Evolutionary conservation across 2,797 vertebrate genomes (phyloP), one percentile per base, ranked within the genome.

Genomic region (Leptoclinus maculatus): DNA sequence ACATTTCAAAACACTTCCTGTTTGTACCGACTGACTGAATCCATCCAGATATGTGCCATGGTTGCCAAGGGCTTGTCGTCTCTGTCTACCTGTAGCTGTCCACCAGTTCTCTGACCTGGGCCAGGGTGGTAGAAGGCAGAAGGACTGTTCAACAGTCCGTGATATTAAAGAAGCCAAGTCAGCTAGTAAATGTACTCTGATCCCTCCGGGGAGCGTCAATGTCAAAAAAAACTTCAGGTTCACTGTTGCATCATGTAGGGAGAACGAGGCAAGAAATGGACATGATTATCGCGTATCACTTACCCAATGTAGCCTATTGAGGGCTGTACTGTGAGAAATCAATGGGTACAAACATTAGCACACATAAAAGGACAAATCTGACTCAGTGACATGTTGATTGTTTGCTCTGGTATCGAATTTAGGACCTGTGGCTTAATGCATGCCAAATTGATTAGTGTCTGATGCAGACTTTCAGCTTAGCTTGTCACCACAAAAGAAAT

Each of bases 31-130:
- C 41, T 41, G 58, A 69, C 4, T 65, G 51, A 65, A 25, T 54
- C 43, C 29, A 45, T 54, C 67, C 39, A 60, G 54, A 71, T 54
- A 54, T 56, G 39, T 23, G 19, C 14, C 29, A 9, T 65, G 62
- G 16, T 1, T 7, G 53, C 43, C 66, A 53, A 34, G 43, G 38
- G 17, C 1, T 27, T 58, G 67, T 66, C 14, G 6, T 58, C 72
- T 62, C 72, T 62, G 49, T 54, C 58, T 10, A 58, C 66, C 66
- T 53, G 56, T 73, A 73, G 77, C 69, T 74, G 66, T 77, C 62
- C 66, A 45, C 41, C 66, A 54, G 51, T 62, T 45, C 49, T 66
- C 57, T 83, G 66, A 41, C 25, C 57, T 21, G 27, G 53, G 65
- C 41, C 53, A 34, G 17, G 25, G 25, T 57, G 72, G 57, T 32